phyloP scores from a whole-genome alignment of 2,113 vertebrate genomes.

The Mus musculus region DNA sequence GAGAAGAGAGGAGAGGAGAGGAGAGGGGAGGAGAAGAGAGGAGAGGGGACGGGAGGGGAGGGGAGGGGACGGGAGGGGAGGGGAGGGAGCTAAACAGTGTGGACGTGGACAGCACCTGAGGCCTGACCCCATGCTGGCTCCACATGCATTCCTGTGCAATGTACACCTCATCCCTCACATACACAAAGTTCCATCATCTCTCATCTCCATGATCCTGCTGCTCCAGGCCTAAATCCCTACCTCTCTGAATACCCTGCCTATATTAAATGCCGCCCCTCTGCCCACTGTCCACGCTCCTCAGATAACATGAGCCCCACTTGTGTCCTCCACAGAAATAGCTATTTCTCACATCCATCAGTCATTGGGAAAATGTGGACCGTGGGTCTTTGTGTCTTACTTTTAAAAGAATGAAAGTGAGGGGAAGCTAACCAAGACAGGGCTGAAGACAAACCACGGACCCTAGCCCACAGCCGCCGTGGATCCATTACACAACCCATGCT shows the following conservation, averaged over 20 bases:
- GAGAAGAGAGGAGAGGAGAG: too few species aligned
- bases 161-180: background rate
- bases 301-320: background rate
- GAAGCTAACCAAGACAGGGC: background rate
- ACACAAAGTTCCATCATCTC: background rate
- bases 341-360: background rate
- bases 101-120: background rate
- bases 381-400: conserved; percentile 22
- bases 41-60: too few species aligned
- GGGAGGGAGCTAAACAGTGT: too few species aligned
- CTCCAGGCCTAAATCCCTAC: background rate
- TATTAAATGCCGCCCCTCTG: background rate
- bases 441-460: background rate
- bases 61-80: too few species aligned
- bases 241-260: background rate
- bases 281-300: background rate
- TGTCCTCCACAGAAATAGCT: background rate
- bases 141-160: background rate
- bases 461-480: background rate
- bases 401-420: background rate
- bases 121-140: background rate
- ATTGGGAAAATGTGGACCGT: background rate
- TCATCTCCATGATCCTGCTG: background rate
- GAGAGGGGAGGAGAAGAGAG: background rate
- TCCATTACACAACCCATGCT: conserved; percentile 26